Evolutionary conservation across 2,888 invertebrate genomes (phyloP), one percentile per base, ranked within the genome.

Genomic region (Dicyrtoma fusca): DNA sequence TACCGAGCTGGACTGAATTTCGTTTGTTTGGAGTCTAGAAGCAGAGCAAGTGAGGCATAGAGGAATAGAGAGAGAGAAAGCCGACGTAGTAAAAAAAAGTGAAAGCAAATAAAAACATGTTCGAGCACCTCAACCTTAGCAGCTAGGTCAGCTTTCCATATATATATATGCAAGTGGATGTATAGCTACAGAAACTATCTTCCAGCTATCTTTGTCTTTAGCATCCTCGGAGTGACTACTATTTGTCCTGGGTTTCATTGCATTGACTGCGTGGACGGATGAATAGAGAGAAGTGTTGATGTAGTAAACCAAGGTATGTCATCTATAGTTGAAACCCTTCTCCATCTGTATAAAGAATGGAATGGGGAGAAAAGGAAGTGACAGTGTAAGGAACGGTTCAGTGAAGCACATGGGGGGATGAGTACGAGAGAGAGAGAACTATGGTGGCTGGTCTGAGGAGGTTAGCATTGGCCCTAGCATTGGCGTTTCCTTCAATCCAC

Each of bases 361-460:
- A 23, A 63, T 53, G 61, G 53, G 68, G 63, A 49, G 26, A 72
- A 53, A 25, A 23, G 11, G 51, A 64, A 25, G 21, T 8, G 6
- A 64, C 34, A 25, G 53, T 17, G 49, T 26, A 17, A 13, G 66
- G 17, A 53, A 53, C 14, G 51, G 44, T 11, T 42, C 19, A 25
- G 8, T 34, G 49, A 49, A 26, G 44, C 42, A 42, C n/a, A 44
- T 19, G 44, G 42, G 26, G 23, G 69, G 44, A 53, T 13, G n/a
- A 49, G 34, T 14, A 21, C 5, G 19, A 62, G 59, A 61, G n/a
- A n/a, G 34, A 14, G 44, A 45, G 55, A 21, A 23, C 47, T 45
- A 57, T 42, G 55, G 25, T 13, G 68, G 55, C n/a, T 13, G 68
- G 21, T 44, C n/a, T 53, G 68, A 19, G n/a, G 34, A 47, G 25